Base-by-base conservation (phyloP, 2,888 invertebrate genomes). In the Hylaea fasciaria region DNA sequence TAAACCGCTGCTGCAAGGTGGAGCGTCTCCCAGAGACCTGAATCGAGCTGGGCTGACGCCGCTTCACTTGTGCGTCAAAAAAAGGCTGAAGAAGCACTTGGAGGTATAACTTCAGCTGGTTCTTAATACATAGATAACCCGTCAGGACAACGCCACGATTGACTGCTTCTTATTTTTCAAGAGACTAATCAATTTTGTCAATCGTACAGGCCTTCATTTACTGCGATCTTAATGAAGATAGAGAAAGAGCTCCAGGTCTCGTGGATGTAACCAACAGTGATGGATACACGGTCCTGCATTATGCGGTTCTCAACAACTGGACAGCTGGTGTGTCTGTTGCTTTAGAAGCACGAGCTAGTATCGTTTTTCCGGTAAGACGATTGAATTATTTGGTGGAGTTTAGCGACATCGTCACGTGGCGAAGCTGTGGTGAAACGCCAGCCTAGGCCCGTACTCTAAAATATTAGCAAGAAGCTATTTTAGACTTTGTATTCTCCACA, bases 271-370 rank as follows among this genome's bases (percentile, higher is more conserved):
- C 72, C 44, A 83, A 90, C 64, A 70, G 68, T 9, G 68, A 77
- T n/a, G 85, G 85, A 1, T 76, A 79, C 22, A 87, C 90, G 2
- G 83, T 89, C 7, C 76, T 92, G 0, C 87, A 88, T 64, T 61
- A 76, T 28, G 86, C 90, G 0, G 79, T 91, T 0, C 65, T 79
- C 12, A 71, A 70, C 1, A 76, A 76, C 44, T 91, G 91, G 89
- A 69, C 71, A 22, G 69, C 80, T 11, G 89, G 90, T 2, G 85
- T 87, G 0, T 74, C 75, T 39, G 71, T 88, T 0, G 76, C 89
- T 2, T 72, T 91, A 52, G 85, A 88, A 72, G 79, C 83, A 12
- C 83, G 85, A 13, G 86, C 88, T 16, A 81, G 83, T 61, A 73
- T 87, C 8, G 69, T 68, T 40, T 54, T 71, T 10, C 73, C 66